Base-by-base conservation (phyloP, 1,140 invertebrate species). In the Zaprionus ghesquierei region DNA sequence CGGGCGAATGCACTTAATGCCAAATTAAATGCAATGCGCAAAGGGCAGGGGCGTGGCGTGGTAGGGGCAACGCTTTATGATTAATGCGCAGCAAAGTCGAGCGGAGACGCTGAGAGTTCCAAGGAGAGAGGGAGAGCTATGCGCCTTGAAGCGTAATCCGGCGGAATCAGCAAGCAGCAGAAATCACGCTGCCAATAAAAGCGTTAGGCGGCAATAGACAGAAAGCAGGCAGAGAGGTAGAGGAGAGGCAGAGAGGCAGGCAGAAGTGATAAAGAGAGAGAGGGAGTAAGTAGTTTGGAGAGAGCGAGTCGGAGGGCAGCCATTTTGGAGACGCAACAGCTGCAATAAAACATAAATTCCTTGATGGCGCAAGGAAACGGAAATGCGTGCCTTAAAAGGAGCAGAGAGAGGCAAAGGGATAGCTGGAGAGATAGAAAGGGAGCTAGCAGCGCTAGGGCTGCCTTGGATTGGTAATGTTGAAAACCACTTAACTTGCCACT, bases 281-380 rank as follows among this genome's bases (percentile, higher is more conserved):
- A 10, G 5, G 35, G 0, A 13, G 31, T 23, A 0, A 35, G 49
- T 41, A 10, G 4, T 6, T 38, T n/a, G 31, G 8, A 33, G 41
- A 46, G 31, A 15, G 5, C 23, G n/a, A n/a, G n/a, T n/a, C n/a
- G n/a, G n/a, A n/a, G 56, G 31, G 18, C 56, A 13, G 31, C 31
- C 33, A 25, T 58, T 58, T 58, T 58, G 33, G 55, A 33, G 50
- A 46, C 58, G 65, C 71, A 74, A 77, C 75, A 77, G 65, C 68
- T 79, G 73, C 76, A 79, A 79, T 79, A 79, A 79, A 79, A 72
- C 63, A 79, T 79, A 72, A 78, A 76, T 78, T 72, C 55, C 69
- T 46, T 23, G n/a, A 46, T 55, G 25, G 25, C 12, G 27, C 58
- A 62, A 58, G 69, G 54, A 72, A 76, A 71, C 62, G 73, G 76